Evolutionary conservation across 2,797 vertebrate genomes (phyloP).

Genomic region (Caiman crocodilus): DNA sequence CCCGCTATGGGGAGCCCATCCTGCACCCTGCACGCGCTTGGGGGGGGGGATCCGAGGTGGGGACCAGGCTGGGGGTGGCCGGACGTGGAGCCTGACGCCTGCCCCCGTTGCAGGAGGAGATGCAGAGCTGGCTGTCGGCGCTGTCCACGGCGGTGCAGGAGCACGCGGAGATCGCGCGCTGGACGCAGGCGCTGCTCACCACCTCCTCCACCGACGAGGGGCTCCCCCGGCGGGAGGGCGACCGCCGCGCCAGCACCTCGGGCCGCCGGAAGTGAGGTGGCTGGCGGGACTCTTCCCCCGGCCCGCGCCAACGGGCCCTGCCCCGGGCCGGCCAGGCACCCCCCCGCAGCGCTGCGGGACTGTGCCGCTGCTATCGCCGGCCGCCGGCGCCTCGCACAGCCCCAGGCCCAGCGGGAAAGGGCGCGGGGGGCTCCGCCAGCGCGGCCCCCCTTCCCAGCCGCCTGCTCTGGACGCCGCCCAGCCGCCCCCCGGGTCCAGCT

Average conservation of each 20-base stretch:
- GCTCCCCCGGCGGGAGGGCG: constrained; percentile 75
- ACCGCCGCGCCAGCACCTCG: constrained; percentile 88
- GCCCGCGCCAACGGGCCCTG: not conserved
- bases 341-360: too few species aligned
- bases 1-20: not conserved
- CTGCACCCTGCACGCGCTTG: not conserved
- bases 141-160: constrained; percentile 86
- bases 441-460: too few species aligned
- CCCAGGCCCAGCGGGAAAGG: too few species aligned
- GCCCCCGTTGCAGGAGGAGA: constrained; percentile 86
- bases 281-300: not conserved
- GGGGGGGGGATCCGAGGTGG: not conserved
- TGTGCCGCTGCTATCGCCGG: too few species aligned
- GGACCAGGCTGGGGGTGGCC: not conserved
- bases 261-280: not conserved
- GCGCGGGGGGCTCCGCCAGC: too few species aligned
- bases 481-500: too few species aligned
- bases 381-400: too few species aligned
- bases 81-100: too few species aligned
- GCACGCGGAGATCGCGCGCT: constrained; percentile 90
- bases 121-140: constrained; percentile 89
- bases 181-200: constrained; percentile 90
- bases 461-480: too few species aligned
- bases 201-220: constrained; percentile 94
- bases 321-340: not conserved